Conservation (phyloP, 2,888 invertebrate species). For the Electrophaes corylata region DNA sequence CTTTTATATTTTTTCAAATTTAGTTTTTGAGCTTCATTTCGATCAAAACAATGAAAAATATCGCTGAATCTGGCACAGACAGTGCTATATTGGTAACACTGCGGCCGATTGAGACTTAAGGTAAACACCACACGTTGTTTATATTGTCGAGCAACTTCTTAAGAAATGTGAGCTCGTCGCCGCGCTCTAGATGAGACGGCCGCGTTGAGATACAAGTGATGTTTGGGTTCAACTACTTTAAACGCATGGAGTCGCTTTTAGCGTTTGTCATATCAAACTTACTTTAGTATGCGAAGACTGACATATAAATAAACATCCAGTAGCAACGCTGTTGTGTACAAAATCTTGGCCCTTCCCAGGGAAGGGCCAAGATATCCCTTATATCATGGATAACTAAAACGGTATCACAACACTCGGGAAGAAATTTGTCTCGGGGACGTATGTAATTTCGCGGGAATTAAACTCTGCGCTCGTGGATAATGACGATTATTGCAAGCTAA, state of each 20-base stretch:
- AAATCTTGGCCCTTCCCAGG: too few relatives aligned
- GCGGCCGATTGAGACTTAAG: constrained; percentile 52
- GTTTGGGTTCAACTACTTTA: constrained; percentile 49
- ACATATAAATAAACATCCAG: neutral
- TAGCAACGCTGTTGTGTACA: neutral
- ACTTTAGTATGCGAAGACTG: neutral
- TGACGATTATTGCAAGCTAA: too few relatives aligned
- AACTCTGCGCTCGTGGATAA: too few relatives aligned
- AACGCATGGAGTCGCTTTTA: neutral
- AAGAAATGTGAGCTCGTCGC: constrained; percentile 66
- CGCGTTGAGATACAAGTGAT: constrained; percentile 75
- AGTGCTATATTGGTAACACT: constrained; percentile 18
- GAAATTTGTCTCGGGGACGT: too few relatives aligned
- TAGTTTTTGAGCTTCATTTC: too few relatives aligned
- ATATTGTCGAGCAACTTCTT: constrained; percentile 66
- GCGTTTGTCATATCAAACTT: neutral
- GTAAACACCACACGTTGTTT: constrained; percentile 72
- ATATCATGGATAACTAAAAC: too few relatives aligned
- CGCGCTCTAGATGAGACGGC: constrained; percentile 72
- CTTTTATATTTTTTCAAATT: too few relatives aligned
- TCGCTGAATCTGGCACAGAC: constrained; percentile 10
- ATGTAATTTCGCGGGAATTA: too few relatives aligned
- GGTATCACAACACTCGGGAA: too few relatives aligned
- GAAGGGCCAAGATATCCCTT: too few relatives aligned
- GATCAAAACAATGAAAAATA: too few relatives aligned